Percentiles rank a stretch among this genome's conserved stretches.
Evolutionary conservation across 1,140 invertebrate genomes (phyloP).

Genomic region (Phortica variegata): DNA sequence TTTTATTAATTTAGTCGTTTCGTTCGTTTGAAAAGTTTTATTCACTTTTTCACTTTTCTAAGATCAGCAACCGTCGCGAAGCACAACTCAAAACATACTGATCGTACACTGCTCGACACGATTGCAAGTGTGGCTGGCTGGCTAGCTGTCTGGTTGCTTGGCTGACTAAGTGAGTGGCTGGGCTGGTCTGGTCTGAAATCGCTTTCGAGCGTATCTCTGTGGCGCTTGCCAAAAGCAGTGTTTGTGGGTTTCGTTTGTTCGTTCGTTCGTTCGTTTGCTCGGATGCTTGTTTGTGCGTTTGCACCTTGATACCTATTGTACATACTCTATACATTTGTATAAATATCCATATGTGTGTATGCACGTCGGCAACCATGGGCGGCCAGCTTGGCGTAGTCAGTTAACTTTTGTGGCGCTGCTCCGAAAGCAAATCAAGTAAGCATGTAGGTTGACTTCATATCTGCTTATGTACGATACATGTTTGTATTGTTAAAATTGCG

Average conservation of each 20-base stretch:
- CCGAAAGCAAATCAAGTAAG: too few species aligned
- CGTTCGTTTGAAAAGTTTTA: constrained; percentile 15
- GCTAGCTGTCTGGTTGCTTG: too few species aligned
- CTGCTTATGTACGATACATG: too few species aligned
- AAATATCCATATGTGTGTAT: too few species aligned
- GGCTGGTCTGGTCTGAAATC: constrained; percentile 39
- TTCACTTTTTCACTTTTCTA: constrained; percentile 24
- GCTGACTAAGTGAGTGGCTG: too few species aligned
- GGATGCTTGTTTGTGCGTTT: too few species aligned
- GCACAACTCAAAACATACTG: constrained; percentile 56
- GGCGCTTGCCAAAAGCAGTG: constrained; percentile 28
- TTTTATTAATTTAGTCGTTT: constrained; percentile 23
- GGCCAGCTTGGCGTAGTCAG: constrained; percentile 10
- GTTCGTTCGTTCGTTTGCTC: constrained; percentile 17
- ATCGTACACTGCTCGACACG: constrained; percentile 32
- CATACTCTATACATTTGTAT: too few species aligned
- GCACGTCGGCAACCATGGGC: constrained; percentile 17
- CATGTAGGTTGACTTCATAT: too few species aligned
- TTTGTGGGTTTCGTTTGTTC: constrained; percentile 16
- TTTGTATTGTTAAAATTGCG: too few species aligned
- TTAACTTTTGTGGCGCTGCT: too few species aligned
- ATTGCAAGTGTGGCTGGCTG: too few species aligned
- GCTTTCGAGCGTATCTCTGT: constrained; percentile 46
- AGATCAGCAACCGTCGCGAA: constrained; percentile 53
- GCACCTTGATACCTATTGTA: too few species aligned